Evolutionary conservation across 2,888 invertebrate species (phyloP), one percentile per base, ranked within the genome.

Genomic region (Nipponacmea schrenckii): DNA sequence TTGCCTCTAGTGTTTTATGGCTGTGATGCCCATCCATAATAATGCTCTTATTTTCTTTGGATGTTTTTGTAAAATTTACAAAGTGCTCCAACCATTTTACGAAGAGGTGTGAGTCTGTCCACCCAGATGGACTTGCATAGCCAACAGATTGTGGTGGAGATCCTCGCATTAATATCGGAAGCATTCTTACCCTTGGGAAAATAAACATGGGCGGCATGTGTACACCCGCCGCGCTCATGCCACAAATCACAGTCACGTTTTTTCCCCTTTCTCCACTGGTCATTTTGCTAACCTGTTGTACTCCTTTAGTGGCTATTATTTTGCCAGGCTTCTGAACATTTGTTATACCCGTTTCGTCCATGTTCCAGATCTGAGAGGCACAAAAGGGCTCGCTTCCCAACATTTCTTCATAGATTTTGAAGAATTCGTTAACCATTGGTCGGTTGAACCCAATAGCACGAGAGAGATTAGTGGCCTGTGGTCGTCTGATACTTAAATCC

Each of bases 1-100:
- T 72, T 74, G 87, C 83, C 24, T 62, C 69, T 26, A 80, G 65
- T 3, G 78, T n/a, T n/a, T n/a, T n/a, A n/a, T n/a, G n/a, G n/a
- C n/a, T n/a, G n/a, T n/a, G n/a, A n/a, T n/a, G n/a, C n/a, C n/a
- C n/a, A n/a, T n/a, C n/a, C n/a, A n/a, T n/a, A n/a, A n/a, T n/a
- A n/a, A n/a, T n/a, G n/a, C n/a, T n/a, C n/a, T n/a, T n/a, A n/a
- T n/a, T n/a, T n/a, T n/a, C n/a, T n/a, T n/a, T n/a, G n/a, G n/a
- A n/a, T n/a, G n/a, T n/a, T n/a, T n/a, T n/a, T n/a, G n/a, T n/a
- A n/a, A n/a, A n/a, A n/a, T n/a, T n/a, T n/a, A n/a, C n/a, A n/a
- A n/a, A n/a, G n/a, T n/a, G n/a, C n/a, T n/a, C n/a, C n/a, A n/a
- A n/a, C n/a, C n/a, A n/a, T n/a, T n/a, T n/a, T n/a, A n/a, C n/a